Base-by-base conservation (phyloP, 23 tunicate genomes). In the Styela clava region DNA sequence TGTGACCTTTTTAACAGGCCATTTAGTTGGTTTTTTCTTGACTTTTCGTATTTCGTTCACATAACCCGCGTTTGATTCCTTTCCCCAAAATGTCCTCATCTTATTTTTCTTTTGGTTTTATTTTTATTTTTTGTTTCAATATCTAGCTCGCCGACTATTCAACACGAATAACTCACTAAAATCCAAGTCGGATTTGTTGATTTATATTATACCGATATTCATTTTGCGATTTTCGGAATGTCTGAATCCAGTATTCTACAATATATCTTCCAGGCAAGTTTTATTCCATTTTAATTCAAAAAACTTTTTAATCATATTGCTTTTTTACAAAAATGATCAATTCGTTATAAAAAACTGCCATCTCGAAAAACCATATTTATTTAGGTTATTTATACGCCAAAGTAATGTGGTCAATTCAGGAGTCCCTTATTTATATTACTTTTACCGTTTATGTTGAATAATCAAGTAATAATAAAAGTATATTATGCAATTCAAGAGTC, bases 181-280 rank as follows among this genome's bases (percentile, higher is more conserved):
- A 25, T 3, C 29, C 31, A 64, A 19, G 18, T 24, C 29, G 3
- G 31, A 26, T 5, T 64, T 64, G 5, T 19, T 64, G 29, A 7
- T 64, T 19, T 64, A 64, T 27, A 64, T 64, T 5, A 5, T 64
- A 64, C 69, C 69, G 69, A 64, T 64, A 25, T 24, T 5, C 18
- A 64, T 19, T 5, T 64, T 64, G 31, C 9, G 69, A 25, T 64
- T 64, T 3, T 64, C 69, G 31, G 69, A 64, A 16, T 64, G 69
- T 64, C 31, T 64, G 7, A 64, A 64, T 64, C 69, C 69, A 24
- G 31, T 64, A 64, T 64, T 64, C 18, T 64, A 64, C 18, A 64
- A 64, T 27, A 64, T 64, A 24, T 25, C 69, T 64, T 64, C 69
- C 9, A 64, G 69, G 69, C 18, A 16, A 24, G 31, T 24, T 3